Base-by-base conservation (phyloP, 2,797 vertebrate species). In the Oreonectes daqikongensis region DNA sequence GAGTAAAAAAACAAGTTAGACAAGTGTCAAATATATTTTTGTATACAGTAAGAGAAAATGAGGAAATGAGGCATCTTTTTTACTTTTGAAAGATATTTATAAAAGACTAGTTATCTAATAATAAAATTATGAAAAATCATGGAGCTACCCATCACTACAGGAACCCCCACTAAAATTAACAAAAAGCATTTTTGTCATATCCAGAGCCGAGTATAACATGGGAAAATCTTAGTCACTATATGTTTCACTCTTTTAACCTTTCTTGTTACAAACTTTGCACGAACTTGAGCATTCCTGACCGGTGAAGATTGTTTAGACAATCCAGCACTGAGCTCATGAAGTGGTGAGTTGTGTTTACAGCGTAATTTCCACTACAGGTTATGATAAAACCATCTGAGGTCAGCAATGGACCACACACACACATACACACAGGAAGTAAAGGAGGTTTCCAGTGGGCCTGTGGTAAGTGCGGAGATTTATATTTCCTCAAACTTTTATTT, bases 401-500 rank as follows among this genome's bases (percentile, higher is more conserved):
- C 52, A 69, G 10, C 12, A 22, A 1, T 12, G 1, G 42, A 55
- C 30, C 52, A 69, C 38, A 59, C 59, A 17, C 68, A 46, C 48
- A 48, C 26, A 55, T 32, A 6, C 28, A n/a, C 22, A 22, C 50
- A 67, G 28, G 26, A 65, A 28, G 14, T 15, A 35, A 24, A 5
- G 50, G 15, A 14, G 35, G 35, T 20, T 65, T 20, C 18, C 22
- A 8, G 3, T n/a, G 1, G 12, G 32, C 18, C n/a, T 70, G 50
- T 10, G 0, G 42, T 26, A 76, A 69, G 22, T 28, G 20, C 9
- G 22, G 55, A 72, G 32, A 46, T 57, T 80, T 50, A 53, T 3
- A 22, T 57, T 38, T 72, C 61, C 67, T 65, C 70, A 79, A 80
- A 66, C 60, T 48, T 73, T 72, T 42, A 78, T 48, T 65, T 84